Evolutionary conservation across 2,797 vertebrate genomes (phyloP).

Genomic region (Neoniphon sammara): DNA sequence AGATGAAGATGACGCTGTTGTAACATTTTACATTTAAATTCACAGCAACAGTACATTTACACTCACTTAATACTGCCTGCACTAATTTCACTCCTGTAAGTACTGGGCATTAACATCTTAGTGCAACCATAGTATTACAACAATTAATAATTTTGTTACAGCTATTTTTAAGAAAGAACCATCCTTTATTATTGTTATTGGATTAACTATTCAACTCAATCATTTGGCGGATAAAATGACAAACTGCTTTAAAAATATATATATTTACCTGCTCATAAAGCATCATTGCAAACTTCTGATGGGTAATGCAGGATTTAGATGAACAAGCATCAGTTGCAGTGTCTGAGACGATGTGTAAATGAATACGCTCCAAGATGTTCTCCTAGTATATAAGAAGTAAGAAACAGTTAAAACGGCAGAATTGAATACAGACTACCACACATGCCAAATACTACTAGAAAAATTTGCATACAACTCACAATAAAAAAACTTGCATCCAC

Average conservation of each 20-base stretch:
- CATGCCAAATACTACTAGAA: neutral
- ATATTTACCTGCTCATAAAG: slow-evolving; percentile 93
- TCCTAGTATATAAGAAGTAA: slow-evolving; percentile 81
- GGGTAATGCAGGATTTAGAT: slow-evolving; percentile 95
- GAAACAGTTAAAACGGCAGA: slow-evolving; percentile 5
- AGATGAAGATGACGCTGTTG: neutral
- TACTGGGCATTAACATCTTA: no score
- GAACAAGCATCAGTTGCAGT: slow-evolving; percentile 90
- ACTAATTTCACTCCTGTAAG: no score
- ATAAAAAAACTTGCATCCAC: no score
- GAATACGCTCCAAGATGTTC: slow-evolving; percentile 95
- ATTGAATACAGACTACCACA: slow-evolving; percentile 18
- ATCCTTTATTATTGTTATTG: no score
- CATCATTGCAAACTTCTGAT: slow-evolving; percentile 99
- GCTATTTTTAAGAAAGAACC: no score
- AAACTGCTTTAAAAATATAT: neutral
- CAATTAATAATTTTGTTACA: no score
- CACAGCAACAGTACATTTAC: no score
- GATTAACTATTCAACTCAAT: no score
- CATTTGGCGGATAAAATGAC: neutral
- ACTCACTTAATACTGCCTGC: no score
- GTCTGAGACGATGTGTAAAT: slow-evolving; percentile 94
- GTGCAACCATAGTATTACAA: no score
- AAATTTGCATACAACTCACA: neutral
- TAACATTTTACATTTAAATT: no score